A percentile compares a stretch with the other conserved stretches of the same genome.
Evolutionary conservation across 2,113 vertebrate genomes (phyloP).

Genomic region (Toxotes jaculatrix): DNA sequence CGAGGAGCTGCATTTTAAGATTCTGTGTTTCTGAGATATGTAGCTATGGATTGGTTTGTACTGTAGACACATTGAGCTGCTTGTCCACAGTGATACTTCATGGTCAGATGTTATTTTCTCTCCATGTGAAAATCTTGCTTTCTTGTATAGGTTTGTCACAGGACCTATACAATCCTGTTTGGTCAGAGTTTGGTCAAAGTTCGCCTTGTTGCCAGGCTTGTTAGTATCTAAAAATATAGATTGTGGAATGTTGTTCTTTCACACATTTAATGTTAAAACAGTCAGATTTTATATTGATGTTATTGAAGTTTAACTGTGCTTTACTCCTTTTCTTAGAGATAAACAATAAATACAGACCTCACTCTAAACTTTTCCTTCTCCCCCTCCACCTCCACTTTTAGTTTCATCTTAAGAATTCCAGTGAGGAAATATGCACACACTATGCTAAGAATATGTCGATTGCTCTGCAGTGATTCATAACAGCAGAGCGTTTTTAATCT

Average conservation of each 20-base stretch:
- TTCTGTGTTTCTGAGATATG: not conserved
- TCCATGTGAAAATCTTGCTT: not conserved
- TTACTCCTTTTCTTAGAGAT: not conserved
- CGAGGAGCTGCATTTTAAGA: constrained; percentile 13
- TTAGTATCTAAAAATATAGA: not conserved
- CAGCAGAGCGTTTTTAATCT: constrained; percentile 51
- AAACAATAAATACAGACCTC: constrained; percentile 30
- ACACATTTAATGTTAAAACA: no score
- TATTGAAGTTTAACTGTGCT: no score
- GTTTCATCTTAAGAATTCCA: constrained; percentile 23
- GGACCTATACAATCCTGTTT: not conserved
- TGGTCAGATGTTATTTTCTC: constrained; percentile 1
- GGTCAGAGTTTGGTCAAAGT: not conserved
- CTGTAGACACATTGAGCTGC: constrained; percentile 17
- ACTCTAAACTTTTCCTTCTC: not conserved
- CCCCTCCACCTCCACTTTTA: not conserved
- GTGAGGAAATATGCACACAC: constrained; percentile 21
- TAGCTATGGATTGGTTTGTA: constrained; percentile 16
- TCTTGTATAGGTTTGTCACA: not conserved
- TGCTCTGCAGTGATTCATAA: constrained; percentile 52
- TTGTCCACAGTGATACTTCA: not conserved
- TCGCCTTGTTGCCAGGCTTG: not conserved
- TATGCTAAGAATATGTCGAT: constrained; percentile 25
- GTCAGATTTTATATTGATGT: no score
- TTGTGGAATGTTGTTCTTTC: not conserved